A percentile compares a stretch with the other conserved stretches of the same genome.
phyloP scores from a whole-genome alignment of 2,888 invertebrate species.

The Pyralis farinalis region DNA sequence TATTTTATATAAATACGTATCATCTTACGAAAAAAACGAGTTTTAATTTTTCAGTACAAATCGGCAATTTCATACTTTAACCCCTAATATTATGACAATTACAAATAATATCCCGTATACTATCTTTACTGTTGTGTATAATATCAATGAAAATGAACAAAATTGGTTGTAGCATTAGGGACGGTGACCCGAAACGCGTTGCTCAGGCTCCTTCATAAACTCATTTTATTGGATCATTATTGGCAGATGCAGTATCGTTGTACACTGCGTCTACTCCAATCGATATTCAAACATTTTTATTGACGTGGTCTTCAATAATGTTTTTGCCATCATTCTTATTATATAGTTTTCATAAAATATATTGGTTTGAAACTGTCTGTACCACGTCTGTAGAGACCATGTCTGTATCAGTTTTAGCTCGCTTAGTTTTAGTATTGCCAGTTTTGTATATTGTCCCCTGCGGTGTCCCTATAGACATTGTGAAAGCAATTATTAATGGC shows the following conservation, averaged over 20 bases:
- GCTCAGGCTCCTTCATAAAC: conserved; percentile 36
- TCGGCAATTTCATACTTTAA: too few relatives aligned
- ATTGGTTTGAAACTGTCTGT: too few relatives aligned
- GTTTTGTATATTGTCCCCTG: background rate
- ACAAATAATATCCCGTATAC: background rate
- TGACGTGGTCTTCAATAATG: conserved; percentile 14
- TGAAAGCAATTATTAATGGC: background rate
- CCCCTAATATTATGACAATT: background rate
- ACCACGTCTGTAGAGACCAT: too few relatives aligned
- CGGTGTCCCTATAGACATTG: background rate
- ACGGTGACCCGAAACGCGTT: conserved; percentile 24
- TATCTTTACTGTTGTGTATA: too few relatives aligned
- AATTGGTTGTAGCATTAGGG: too few relatives aligned
- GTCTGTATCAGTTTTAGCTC: background rate
- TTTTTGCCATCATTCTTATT: background rate
- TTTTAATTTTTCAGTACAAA: too few relatives aligned
- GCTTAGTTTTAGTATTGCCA: background rate
- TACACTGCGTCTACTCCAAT: conserved; percentile 16
- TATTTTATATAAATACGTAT: too few relatives aligned
- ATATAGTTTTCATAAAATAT: too few relatives aligned
- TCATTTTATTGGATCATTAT: conserved; percentile 42
- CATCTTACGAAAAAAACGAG: too few relatives aligned
- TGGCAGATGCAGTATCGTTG: conserved; percentile 21
- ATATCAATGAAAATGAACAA: too few relatives aligned
- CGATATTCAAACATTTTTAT: conserved; percentile 19